phyloP scores from a whole-genome alignment of 2,113 vertebrate species.

The Cephalopholis sonnerati region DNA sequence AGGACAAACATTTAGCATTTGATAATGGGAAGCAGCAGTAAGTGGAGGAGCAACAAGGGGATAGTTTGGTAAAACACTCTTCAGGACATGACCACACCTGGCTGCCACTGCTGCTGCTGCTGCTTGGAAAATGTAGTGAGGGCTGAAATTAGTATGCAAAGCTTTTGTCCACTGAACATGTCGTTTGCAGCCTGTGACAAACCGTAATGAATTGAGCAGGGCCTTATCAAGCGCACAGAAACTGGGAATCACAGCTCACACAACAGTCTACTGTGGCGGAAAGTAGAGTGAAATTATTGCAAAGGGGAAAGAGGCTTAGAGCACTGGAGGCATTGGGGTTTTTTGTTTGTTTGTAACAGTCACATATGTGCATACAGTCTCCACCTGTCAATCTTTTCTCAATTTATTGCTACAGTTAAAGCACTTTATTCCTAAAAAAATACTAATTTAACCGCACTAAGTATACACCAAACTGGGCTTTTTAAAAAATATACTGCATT shows the following conservation, averaged over 20 bases:
- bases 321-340: neutral
- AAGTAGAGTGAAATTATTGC: conserved; percentile 44
- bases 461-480: neutral
- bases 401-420: conserved; percentile 2
- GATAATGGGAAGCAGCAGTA: conserved; percentile 41
- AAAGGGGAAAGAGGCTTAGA: conserved; percentile 26
- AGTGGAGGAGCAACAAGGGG: conserved; percentile 25
- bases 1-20: conserved; percentile 60
- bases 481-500: neutral
- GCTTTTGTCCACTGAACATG: conserved; percentile 71
- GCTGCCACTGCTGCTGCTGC: conserved; percentile 57
- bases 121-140: conserved; percentile 47
- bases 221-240: conserved; percentile 71
- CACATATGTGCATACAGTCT: conserved; percentile 9
- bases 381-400: conserved; percentile 9
- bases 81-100: conserved; percentile 61
- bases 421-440: neutral
- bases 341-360: conserved; percentile 10
- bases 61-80: conserved; percentile 43
- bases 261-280: conserved; percentile 50
- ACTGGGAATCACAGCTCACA: conserved; percentile 52
- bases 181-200: conserved; percentile 71
- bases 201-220: conserved; percentile 68
- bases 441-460: neutral
- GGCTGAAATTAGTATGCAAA: conserved; percentile 78